Base-by-base conservation (phyloP, 2,888 invertebrate species). In the Orthonychiurus folsomi region DNA sequence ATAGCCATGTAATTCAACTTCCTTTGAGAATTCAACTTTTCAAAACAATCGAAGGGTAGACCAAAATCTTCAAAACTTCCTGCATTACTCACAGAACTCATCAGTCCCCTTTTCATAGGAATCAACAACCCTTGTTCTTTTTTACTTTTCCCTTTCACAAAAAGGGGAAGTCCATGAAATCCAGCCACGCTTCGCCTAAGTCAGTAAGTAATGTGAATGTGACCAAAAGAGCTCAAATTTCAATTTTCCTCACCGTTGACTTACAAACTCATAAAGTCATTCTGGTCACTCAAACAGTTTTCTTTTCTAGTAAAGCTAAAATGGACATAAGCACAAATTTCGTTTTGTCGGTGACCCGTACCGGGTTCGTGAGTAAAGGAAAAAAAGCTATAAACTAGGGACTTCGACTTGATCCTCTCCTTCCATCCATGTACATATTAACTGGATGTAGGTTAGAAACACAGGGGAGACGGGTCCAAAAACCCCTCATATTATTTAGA, bases 1-100 rank as follows among this genome's bases (percentile, higher is more conserved):
- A n/a, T n/a, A n/a, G n/a, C n/a, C n/a, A n/a, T n/a, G n/a, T n/a
- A n/a, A n/a, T n/a, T n/a, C n/a, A n/a, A 37, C 37, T 37, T 37
- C 37, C 37, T 37, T 37, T 37, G 37, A 37, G 37, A 37, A 37
- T 37, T 37, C 37, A n/a, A n/a, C n/a, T n/a, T n/a, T n/a, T n/a
- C n/a, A 37, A 37, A 37, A 37, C 37, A 37, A 37, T 37, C 37
- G 37, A 37, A 15, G 37, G 15, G 37, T 37, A 5, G 15, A 37
- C 15, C 37, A 5, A 15, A 37, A 37, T 37, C 15, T 37, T 37
- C 37, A 37, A 15, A 37, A 15, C 15, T 15, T 5, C 9, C 37
- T 15, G 15, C 37, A 37, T 5, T 5, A 5, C 15, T 37, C 37
- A 37, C 37, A n/a, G n/a, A 5, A 37, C 37, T 37, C 37, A 37